Evolutionary conservation across 2,888 invertebrate species (phyloP), one percentile per base, ranked within the genome.

Genomic region (Arrhopalites spinosus): DNA sequence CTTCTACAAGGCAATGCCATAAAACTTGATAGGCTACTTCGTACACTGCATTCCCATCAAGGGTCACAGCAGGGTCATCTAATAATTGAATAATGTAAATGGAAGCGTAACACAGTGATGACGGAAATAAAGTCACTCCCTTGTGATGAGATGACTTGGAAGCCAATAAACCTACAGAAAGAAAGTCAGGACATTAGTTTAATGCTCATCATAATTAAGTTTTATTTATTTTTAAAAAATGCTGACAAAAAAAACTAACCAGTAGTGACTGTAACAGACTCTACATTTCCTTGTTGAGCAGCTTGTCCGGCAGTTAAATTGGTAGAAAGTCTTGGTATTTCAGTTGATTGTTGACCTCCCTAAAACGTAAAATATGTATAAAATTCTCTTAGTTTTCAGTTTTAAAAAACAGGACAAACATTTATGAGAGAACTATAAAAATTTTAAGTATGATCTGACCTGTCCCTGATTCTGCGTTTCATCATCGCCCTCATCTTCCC

Each of bases 1-100:
- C 99, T 87, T 99, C 99, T 0, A 98, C 98, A 63, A 99, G 88
- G 85, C 98, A 99, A 79, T 92, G 92, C 98, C 98, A 98, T 82
- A 98, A 95, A 0, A 97, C 95, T 88, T 95, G 95, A 86, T 96
- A 96, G 73, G 98, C 96, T 0, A 96, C 93, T 88, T 98, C 97
- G 84, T 96, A 96, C 0, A 99, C 98, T n/a, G 95, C 93, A 84
- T 93, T 92, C 0, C 98, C 98, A 85, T 97, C 96, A 1, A 90
- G 88, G 0, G 96, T 94, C 3, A 99, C 97, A 1, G 98, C 96
- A 0, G 96, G 93, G 86, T 99, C 99, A 84, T 99, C 98, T 68
- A 99, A 87, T 73, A 98, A 89, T 83, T 94, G 92, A 17, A 99
- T 93, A 78, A 99, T 96, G 85, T 94, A 94, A 73, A 98, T 92